Conservation (phyloP, 2,113 vertebrate species). For the Corythornis cristatus region DNA sequence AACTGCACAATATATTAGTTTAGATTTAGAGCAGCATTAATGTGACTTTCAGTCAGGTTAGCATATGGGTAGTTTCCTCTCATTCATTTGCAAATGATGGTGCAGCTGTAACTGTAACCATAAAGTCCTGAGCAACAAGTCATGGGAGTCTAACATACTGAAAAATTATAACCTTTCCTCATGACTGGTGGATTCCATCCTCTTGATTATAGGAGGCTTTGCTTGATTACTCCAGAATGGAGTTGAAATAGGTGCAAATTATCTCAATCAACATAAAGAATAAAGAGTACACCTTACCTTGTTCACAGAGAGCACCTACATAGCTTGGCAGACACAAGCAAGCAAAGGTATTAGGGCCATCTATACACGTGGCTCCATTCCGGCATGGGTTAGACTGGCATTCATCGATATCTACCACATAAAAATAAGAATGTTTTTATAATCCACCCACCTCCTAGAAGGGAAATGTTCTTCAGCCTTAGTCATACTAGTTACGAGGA, state of each 20-base stretch:
- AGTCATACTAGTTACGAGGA: not conserved
- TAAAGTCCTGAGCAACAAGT: not conserved
- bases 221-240: not conserved
- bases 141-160: not conserved
- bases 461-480: not conserved
- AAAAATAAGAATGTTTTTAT: not conserved
- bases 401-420: slow-evolving; percentile 88
- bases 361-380: slow-evolving; percentile 93
- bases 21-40: not conserved
- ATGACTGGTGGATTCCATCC: not conserved
- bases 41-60: not conserved
- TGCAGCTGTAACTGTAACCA: not conserved
- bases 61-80: not conserved
- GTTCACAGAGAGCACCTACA: slow-evolving; percentile 87
- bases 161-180: not conserved
- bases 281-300: slow-evolving; percentile 80
- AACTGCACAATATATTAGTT: not conserved
- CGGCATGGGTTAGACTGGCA: slow-evolving; percentile 93
- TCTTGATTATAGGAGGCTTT: not conserved
- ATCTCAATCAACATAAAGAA: not conserved
- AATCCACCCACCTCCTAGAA: not conserved
- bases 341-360: slow-evolving; percentile 85
- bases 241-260: not conserved
- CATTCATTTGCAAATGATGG: not conserved
- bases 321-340: slow-evolving; percentile 96